Evolutionary conservation across 2,888 invertebrate genomes (phyloP).

Genomic region (Bellardia pandia): DNA sequence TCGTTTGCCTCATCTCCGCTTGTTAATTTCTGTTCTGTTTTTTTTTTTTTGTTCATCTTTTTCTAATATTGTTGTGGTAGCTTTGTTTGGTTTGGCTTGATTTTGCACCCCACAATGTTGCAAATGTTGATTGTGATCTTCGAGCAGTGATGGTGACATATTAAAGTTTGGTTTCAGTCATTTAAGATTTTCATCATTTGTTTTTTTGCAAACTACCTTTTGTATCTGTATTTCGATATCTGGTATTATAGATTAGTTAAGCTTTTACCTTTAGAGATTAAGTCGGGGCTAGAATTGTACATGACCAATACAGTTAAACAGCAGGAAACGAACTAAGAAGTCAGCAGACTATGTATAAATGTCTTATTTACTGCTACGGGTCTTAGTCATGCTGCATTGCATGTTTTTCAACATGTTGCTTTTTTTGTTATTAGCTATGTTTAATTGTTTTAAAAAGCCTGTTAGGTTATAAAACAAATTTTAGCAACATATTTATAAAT

Average conservation of each 20-base stretch:
- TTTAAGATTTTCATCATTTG: slow-evolving; percentile 26
- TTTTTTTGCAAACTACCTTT: neutral
- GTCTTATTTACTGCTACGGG: no score
- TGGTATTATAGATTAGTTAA: slow-evolving; percentile 53
- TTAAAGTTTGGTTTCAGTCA: slow-evolving; percentile 57
- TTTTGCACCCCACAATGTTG: slow-evolving; percentile 44
- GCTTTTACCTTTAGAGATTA: slow-evolving; percentile 46
- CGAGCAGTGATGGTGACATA: slow-evolving; percentile 63
- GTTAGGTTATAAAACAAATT: no score
- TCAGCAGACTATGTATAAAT: no score
- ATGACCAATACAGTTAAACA: neutral
- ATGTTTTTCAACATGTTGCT: no score
- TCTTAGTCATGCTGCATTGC: no score
- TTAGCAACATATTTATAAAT: no score
- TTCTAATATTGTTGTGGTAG: slow-evolving; percentile 45
- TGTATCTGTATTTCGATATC: slow-evolving; percentile 22
- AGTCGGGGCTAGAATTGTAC: neutral
- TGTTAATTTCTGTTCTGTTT: slow-evolving; percentile 54
- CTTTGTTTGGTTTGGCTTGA: slow-evolving; percentile 51
- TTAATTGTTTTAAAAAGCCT: no score
- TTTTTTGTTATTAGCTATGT: no score
- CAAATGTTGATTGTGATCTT: slow-evolving; percentile 56
- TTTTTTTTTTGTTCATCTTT: neutral
- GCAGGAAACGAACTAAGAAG: slow-evolving; percentile 8
- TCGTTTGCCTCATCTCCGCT: slow-evolving; percentile 65